phyloP scores from a whole-genome alignment of 2,888 invertebrate species.

The Endomychus coccineus region DNA sequence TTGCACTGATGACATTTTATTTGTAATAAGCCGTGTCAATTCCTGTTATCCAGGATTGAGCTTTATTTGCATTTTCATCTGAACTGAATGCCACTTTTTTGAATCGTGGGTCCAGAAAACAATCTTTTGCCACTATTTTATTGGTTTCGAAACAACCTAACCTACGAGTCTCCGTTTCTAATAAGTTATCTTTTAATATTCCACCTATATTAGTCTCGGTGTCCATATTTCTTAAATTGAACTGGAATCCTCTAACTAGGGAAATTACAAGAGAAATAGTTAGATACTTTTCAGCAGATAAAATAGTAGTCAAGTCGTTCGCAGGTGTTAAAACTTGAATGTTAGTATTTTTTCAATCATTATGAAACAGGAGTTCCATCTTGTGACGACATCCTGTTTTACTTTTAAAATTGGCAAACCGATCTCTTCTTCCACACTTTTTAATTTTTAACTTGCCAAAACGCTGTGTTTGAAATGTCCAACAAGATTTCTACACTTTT shows the following conservation, averaged over 20 bases:
- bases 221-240: constrained; percentile 6
- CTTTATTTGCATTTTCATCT: no score
- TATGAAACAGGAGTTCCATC: constrained; percentile 20
- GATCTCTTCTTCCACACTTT: constrained; percentile 23
- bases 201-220: constrained; percentile 15
- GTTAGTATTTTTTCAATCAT: constrained; percentile 19
- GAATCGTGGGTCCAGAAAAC: no score
- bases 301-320: constrained; percentile 11
- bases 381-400: constrained; percentile 22
- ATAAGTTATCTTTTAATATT: constrained; percentile 13
- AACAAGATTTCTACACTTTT: constrained; percentile 22
- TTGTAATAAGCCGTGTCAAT: no score
- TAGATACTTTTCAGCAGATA: constrained; percentile 17
- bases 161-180: constrained; percentile 15
- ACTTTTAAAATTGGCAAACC: constrained; percentile 22
- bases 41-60: no score
- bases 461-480: constrained; percentile 27
- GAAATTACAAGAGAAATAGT: constrained; percentile 25
- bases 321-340: constrained; percentile 14
- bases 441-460: constrained; percentile 23
- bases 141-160: constrained; percentile 21
- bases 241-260: constrained; percentile 22
- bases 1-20: no score
- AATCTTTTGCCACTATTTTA: constrained; percentile 22
- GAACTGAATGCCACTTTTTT: no score